A percentile compares a stretch with the other conserved stretches of the same genome.
Evolutionary conservation across 1,140 invertebrate genomes (phyloP).

Genomic region (Panulirus ornatus): DNA sequence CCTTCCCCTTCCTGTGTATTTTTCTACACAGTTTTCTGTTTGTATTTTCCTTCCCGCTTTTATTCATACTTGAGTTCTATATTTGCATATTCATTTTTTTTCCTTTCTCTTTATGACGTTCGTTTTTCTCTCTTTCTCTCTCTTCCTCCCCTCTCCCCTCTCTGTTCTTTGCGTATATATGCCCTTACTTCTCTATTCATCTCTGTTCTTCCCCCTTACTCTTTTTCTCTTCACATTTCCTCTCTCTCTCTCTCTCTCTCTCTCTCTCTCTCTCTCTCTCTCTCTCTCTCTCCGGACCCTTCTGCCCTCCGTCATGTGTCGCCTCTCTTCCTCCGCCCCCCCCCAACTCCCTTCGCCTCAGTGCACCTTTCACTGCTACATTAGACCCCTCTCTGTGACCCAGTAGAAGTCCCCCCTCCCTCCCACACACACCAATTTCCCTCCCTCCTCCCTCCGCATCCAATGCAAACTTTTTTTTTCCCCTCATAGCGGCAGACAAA

Average conservation of each 20-base stretch:
- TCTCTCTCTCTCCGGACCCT: not conserved
- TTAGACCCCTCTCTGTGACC: conserved; percentile 10
- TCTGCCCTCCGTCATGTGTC: too few relatives aligned
- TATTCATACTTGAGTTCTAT: not conserved
- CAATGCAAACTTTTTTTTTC: not conserved
- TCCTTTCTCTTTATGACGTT: not conserved
- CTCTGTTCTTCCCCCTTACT: too few relatives aligned
- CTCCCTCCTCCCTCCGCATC: not conserved
- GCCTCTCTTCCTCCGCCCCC: not conserved
- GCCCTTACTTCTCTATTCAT: not conserved
- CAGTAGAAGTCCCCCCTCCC: not conserved
- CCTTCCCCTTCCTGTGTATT: too few relatives aligned
- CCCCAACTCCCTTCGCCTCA: not conserved
- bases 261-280: not conserved
- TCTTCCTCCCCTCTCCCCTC: not conserved
- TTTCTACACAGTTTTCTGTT: too few relatives aligned
- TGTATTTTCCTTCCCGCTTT: too few relatives aligned
- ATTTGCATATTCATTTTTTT: not conserved
- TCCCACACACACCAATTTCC: too few relatives aligned
- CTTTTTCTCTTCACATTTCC: too few relatives aligned
- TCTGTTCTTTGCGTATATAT: not conserved
- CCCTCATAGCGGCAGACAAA: not conserved
- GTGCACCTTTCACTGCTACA: not conserved
- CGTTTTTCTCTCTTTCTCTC: not conserved
- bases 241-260: too few relatives aligned